These are phyloP conservation scores for Amyelois transitella DNA, from an alignment of 1,140 invertebrate species.

Conservation along the genomic window DNA sequence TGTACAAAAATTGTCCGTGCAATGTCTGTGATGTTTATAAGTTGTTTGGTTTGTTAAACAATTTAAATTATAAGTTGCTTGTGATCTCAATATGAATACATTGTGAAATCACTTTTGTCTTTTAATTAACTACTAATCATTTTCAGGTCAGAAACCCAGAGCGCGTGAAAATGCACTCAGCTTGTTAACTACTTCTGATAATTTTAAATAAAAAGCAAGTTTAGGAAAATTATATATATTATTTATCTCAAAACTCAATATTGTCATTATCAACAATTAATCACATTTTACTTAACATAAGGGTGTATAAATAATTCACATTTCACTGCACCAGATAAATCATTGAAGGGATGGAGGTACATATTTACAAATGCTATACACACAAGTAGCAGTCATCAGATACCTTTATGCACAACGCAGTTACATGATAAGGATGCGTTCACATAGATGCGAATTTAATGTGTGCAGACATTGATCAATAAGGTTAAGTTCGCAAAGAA, in stretches of 20 bases:
- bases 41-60: constrained; percentile 29
- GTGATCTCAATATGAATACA: constrained; percentile 69
- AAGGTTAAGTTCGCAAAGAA: too few relatives aligned
- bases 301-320: constrained; percentile 25
- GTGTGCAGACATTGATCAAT: too few relatives aligned
- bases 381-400: too few relatives aligned
- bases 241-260: constrained; percentile 37
- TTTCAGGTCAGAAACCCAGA: too few relatives aligned
- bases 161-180: too few relatives aligned
- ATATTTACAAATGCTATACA: too few relatives aligned
- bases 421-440: too few relatives aligned
- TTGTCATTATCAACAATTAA: constrained; percentile 49
- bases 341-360: too few relatives aligned
- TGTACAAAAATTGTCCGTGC: constrained; percentile 21
- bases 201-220: constrained; percentile 4
- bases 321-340: constrained; percentile 26
- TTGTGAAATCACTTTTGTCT: constrained; percentile 31
- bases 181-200: too few relatives aligned
- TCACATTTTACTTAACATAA: constrained; percentile 35
- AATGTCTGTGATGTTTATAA: constrained; percentile 9
- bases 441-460: too few relatives aligned
- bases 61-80: constrained; percentile 53
- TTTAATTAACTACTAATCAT: too few relatives aligned
- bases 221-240: constrained; percentile 28
- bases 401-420: too few relatives aligned